These are phyloP conservation scores for Parthenolecanium corni DNA, from an alignment of 2,888 invertebrate genomes.

Conservation along the genomic window DNA sequence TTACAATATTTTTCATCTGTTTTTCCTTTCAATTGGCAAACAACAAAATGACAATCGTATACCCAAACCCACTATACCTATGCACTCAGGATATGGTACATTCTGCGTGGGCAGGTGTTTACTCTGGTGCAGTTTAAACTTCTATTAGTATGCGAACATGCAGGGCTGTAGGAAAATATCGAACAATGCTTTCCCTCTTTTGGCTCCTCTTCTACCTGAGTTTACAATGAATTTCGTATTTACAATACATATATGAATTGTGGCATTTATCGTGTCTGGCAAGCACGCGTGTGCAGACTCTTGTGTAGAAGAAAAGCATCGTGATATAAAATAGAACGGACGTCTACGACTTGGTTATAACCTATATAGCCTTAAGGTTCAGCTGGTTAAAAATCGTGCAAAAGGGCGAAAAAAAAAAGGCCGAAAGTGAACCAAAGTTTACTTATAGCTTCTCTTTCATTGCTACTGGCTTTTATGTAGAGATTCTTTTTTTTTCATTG, in stretches of 20 bases:
- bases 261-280: background rate
- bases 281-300: background rate
- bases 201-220: constrained; percentile 1
- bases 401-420: background rate
- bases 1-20: too few relatives aligned
- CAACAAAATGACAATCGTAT: too few relatives aligned
- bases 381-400: background rate
- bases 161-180: background rate
- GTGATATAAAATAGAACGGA: constrained; percentile 23
- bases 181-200: constrained; percentile 9
- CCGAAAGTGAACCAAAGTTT: constrained; percentile 25
- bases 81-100: too few relatives aligned
- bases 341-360: constrained; percentile 11
- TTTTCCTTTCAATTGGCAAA: too few relatives aligned
- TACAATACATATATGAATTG: background rate
- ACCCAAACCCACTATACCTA: too few relatives aligned
- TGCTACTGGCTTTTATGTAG: background rate
- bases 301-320: background rate
- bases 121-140: constrained; percentile 13
- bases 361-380: background rate
- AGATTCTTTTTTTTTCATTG: background rate
- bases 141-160: constrained; percentile 14
- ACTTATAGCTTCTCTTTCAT: constrained; percentile 12
- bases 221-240: constrained; percentile 4
- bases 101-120: constrained; percentile 13